These are phyloP conservation scores for Plagodis dolabraria DNA, from an alignment of 2,888 invertebrate genomes.

Conservation along the genomic window DNA sequence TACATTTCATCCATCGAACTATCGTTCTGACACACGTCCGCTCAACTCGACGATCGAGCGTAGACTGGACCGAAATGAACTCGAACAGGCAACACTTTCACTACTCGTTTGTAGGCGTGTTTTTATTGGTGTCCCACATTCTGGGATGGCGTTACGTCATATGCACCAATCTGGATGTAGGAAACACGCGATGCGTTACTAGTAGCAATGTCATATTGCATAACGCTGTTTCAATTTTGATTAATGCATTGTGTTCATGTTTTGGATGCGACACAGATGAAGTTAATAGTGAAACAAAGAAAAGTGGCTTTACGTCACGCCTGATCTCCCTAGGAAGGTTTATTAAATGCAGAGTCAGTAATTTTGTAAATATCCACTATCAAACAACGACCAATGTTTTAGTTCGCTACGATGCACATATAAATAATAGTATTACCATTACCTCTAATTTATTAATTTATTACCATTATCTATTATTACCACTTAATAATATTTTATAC, in stretches of 20 bases:
- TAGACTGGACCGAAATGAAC: slow-evolving; percentile 47
- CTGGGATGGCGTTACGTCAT: slow-evolving; percentile 72
- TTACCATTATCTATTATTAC: too few species aligned
- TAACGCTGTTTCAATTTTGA: slow-evolving; percentile 26
- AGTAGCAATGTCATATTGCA: slow-evolving; percentile 59
- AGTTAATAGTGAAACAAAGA: too few species aligned
- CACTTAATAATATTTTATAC: too few species aligned
- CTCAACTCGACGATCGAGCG: slow-evolving; percentile 42
- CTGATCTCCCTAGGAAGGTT: too few species aligned
- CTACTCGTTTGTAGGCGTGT: slow-evolving; percentile 51
- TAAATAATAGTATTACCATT: too few species aligned
- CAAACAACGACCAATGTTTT: too few species aligned
- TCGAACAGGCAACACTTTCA: slow-evolving; percentile 60
- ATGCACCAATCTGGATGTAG: slow-evolving; percentile 58
- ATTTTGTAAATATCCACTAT: too few species aligned
- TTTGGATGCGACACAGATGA: background rate
- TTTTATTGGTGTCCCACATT: slow-evolving; percentile 80
- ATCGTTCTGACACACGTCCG: slow-evolving; percentile 40
- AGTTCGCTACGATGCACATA: too few species aligned
- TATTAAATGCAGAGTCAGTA: too few species aligned
- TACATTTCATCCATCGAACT: background rate
- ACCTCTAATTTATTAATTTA: too few species aligned
- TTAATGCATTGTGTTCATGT: background rate
- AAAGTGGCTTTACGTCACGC: too few species aligned
- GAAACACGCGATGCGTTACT: slow-evolving; percentile 54